These are phyloP conservation scores for Tyto alba DNA, from an alignment of 2,113 vertebrate species.

Conservation along the genomic window DNA sequence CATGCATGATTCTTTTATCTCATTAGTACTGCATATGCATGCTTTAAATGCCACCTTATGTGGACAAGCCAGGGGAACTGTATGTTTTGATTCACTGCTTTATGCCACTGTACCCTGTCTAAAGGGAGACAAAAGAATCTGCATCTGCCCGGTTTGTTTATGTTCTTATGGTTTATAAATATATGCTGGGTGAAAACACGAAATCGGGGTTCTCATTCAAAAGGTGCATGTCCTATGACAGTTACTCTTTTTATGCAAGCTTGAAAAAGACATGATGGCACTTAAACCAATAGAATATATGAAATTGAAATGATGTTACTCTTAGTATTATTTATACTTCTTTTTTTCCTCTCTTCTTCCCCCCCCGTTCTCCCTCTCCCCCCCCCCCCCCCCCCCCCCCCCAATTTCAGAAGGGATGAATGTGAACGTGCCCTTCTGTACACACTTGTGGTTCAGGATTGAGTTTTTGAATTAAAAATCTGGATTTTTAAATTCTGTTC, in stretches of 20 bases:
- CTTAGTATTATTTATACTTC: background rate
- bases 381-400: no score
- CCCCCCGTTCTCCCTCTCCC: no score
- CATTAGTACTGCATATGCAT: background rate
- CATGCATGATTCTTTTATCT: background rate
- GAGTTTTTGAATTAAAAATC: background rate
- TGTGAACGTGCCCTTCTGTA: background rate
- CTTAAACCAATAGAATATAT: background rate
- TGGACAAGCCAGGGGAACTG: background rate
- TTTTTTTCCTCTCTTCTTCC: accelerated
- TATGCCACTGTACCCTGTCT: background rate
- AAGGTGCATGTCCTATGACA: background rate
- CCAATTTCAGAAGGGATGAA: background rate
- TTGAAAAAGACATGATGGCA: background rate
- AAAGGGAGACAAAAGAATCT: background rate
- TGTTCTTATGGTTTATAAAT: background rate
- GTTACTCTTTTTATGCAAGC: background rate
- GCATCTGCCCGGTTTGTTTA: background rate
- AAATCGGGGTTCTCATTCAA: background rate
- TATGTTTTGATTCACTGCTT: background rate
- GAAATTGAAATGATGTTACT: background rate
- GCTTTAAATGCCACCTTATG: background rate
- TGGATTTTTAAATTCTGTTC: background rate
- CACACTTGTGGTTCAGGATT: background rate
- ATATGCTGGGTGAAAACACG: background rate